Evolutionary conservation across 2,797 vertebrate genomes (phyloP).

Genomic region (Pachyuromys duprasi): DNA sequence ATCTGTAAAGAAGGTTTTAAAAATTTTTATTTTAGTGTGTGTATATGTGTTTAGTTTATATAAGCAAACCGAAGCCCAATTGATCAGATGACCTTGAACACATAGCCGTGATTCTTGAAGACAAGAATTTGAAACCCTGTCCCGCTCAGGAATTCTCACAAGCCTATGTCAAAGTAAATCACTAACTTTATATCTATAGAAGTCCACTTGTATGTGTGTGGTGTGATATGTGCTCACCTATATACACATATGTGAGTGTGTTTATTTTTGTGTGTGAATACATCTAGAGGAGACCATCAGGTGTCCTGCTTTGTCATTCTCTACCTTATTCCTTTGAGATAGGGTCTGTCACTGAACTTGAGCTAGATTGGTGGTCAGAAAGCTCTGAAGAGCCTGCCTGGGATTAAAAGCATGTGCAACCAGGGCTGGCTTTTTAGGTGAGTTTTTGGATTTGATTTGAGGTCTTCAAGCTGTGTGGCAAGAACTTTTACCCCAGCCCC

Average conservation of each 20-base stretch:
- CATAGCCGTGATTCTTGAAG: background rate
- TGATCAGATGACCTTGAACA: conserved; percentile 21
- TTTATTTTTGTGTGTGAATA: background rate
- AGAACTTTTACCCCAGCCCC: background rate
- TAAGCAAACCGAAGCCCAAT: conserved; percentile 1
- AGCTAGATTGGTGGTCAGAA: background rate
- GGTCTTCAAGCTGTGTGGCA: background rate
- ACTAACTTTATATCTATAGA: conserved; percentile 9
- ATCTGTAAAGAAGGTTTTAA: background rate
- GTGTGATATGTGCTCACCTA: background rate
- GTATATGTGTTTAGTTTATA: background rate
- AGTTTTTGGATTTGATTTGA: background rate
- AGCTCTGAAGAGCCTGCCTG: background rate
- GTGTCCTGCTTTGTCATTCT: background rate
- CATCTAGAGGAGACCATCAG: background rate
- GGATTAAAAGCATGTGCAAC: background rate
- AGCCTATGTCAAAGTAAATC: background rate
- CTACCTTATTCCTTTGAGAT: background rate
- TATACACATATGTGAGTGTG: background rate
- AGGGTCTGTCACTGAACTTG: background rate
- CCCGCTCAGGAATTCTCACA: background rate
- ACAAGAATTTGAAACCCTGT: background rate
- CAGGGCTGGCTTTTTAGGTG: background rate
- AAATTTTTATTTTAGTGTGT: background rate
- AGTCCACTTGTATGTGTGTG: background rate